Base-by-base conservation (phyloP, 53 echinoderm and acorn worm species). In the Stichopus horrens region DNA sequence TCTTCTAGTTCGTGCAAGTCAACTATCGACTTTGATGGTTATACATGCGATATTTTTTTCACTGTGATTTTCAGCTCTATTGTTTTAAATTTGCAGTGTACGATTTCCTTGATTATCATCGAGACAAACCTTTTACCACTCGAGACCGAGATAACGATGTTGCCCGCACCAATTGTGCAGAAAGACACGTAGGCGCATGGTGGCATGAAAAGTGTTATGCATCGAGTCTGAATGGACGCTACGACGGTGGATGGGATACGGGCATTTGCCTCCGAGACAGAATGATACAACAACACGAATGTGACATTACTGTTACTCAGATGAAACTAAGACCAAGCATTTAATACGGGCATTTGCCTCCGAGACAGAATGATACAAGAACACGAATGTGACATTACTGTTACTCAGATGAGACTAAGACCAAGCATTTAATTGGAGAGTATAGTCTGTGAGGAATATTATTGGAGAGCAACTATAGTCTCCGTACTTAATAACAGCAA, bases 261-360 rank as follows among this genome's bases (percentile, higher is more conserved):
- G 76, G 6, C 2, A 76, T 76, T 52, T 76, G 76, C 52, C 13
- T 76, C 52, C 10, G 9, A 9, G 10, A 76, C 10, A 21, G 22
- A 76, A 52, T 5, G 7, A 11, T 19, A 11, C 19, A 5, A 21
- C 0, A 23, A 21, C 75, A 75, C 75, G 51, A 37, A 9, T 76
- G 76, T 52, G 76, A 76, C 52, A 76, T 37, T 76, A 10, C 11
- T n/a, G 11, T 21, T 22, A 52, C 52, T 10, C 23, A 76, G 22
- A 76, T 76, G 76, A 76, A 52, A 37, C 52, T 76, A 20, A 76
- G 52, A 76, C 76, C 76, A 37, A n/a, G n/a, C n/a, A n/a, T n/a
- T n/a, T n/a, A n/a, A 76, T 76, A 37, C 52, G 7, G 76, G 6
- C 2, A 76, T 76, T 52, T 76, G 76, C 52, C 13, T 76, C 52